A percentile compares a stretch with the other conserved stretches of the same genome.
Evolutionary conservation across 2,888 invertebrate species (phyloP).

Genomic region (Acanthopleura granulata): DNA sequence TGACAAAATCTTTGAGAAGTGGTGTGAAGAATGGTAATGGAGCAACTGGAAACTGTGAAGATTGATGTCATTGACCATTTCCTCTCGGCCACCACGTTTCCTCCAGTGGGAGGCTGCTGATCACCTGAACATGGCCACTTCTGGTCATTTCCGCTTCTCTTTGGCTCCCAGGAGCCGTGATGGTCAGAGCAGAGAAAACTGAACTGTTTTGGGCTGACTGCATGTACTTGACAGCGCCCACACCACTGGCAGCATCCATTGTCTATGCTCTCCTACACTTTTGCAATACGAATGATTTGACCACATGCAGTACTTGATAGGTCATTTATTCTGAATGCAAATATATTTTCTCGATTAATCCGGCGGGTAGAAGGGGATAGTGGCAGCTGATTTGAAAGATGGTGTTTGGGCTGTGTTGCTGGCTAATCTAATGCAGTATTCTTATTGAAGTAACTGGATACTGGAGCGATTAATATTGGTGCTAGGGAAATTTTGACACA

Average conservation of each 20-base stretch:
- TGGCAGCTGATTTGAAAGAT: slow-evolving; percentile 18
- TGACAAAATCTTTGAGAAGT: too few species aligned
- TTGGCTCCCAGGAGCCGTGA: not conserved
- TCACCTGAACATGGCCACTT: slow-evolving; percentile 4
- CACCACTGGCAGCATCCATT: not conserved
- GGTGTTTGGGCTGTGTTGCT: not conserved
- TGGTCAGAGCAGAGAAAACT: too few species aligned
- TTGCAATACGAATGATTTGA: not conserved
- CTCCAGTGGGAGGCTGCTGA: not conserved
- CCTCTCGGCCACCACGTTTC: not conserved
- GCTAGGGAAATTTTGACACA: slow-evolving; percentile 14
- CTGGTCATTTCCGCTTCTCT: not conserved
- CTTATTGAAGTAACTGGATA: slow-evolving; percentile 8
- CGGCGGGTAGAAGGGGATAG: not conserved
- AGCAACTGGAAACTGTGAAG: not conserved
- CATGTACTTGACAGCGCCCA: not conserved
- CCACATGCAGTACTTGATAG: not conserved
- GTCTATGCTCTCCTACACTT: not conserved
- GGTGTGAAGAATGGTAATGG: too few species aligned
- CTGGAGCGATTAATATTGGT: not conserved
- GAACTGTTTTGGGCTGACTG: too few species aligned
- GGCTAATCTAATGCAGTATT: slow-evolving; percentile 5
- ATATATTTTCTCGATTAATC: slow-evolving; percentile 18
- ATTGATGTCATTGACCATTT: slow-evolving; percentile 1
- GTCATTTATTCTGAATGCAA: slow-evolving; percentile 14